Conservation (phyloP, 2,797 vertebrate species). For the Mormyrus hasselquistii region DNA sequence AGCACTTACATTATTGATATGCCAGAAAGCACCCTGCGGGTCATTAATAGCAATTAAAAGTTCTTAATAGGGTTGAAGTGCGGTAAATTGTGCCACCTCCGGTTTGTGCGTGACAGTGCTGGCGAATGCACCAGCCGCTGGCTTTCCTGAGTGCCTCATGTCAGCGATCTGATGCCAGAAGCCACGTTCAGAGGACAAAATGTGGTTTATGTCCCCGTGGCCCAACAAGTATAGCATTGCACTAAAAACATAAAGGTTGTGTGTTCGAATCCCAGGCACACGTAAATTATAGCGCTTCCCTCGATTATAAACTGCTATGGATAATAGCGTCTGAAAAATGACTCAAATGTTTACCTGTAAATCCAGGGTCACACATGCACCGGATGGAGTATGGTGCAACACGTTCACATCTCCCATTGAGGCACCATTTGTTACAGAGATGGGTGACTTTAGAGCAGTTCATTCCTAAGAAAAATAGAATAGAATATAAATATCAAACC, state of each 20-base stretch:
- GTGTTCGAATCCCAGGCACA: background rate
- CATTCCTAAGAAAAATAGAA: constrained; percentile 51
- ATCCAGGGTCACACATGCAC: constrained; percentile 57
- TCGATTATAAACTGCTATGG: background rate
- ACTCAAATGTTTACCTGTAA: constrained; percentile 45
- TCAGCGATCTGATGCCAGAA: background rate
- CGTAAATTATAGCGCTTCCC: background rate
- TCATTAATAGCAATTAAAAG: constrained; percentile 25
- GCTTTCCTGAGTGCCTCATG: background rate
- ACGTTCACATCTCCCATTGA: constrained; percentile 59
- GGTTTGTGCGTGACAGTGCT: background rate
- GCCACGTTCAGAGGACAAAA: background rate
- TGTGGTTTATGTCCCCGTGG: background rate
- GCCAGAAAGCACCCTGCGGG: background rate
- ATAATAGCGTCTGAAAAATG: background rate
- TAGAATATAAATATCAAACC: background rate
- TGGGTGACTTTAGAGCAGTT: constrained; percentile 71
- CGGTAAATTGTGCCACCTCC: background rate
- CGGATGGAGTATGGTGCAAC: constrained; percentile 56
- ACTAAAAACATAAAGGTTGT: background rate
- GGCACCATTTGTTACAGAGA: constrained; percentile 61
- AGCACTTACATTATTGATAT: constrained; percentile 16
- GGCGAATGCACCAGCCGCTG: background rate
- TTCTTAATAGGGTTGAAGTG: background rate
- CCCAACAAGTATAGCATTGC: background rate